Conservation (phyloP, 2,113 vertebrate genomes). For the Engystomops pustulosus region DNA sequence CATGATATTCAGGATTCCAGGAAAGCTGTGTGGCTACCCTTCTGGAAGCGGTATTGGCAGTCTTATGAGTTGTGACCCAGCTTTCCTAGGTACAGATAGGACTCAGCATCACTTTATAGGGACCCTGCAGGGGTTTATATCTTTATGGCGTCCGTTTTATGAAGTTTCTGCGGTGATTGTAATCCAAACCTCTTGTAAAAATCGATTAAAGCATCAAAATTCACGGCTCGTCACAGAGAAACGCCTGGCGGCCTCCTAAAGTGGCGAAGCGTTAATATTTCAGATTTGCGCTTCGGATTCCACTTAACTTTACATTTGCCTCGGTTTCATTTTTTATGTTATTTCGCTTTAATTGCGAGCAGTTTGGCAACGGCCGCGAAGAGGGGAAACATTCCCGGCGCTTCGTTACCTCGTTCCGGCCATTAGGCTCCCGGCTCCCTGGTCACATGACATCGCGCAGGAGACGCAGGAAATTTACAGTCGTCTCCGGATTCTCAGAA, state of each 20-base stretch:
- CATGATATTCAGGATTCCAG: neutral
- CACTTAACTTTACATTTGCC: neutral
- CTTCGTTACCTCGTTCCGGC: neutral
- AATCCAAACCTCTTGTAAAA: neutral
- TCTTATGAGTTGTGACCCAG: neutral
- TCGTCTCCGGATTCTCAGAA: neutral
- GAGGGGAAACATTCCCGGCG: neutral
- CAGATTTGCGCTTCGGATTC: neutral
- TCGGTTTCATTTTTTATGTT: neutral
- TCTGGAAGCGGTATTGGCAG: neutral
- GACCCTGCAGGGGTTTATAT: too few species aligned
- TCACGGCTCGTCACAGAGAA: neutral
- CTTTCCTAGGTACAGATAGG: neutral
- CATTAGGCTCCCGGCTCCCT: neutral
- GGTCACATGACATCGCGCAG: neutral
- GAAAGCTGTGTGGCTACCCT: neutral
- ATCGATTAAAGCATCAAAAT: neutral
- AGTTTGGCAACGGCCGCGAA: neutral
- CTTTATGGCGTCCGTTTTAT: neutral
- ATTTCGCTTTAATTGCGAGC: neutral
- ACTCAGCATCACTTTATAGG: too few species aligned
- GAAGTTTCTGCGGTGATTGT: neutral
- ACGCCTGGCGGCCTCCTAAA: neutral
- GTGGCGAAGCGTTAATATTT: constrained; percentile 7
- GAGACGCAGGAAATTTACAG: neutral